Evolutionary conservation across 2,888 invertebrate genomes (phyloP), one percentile per base, ranked within the genome.

Genomic region (Celastrina argiolus): DNA sequence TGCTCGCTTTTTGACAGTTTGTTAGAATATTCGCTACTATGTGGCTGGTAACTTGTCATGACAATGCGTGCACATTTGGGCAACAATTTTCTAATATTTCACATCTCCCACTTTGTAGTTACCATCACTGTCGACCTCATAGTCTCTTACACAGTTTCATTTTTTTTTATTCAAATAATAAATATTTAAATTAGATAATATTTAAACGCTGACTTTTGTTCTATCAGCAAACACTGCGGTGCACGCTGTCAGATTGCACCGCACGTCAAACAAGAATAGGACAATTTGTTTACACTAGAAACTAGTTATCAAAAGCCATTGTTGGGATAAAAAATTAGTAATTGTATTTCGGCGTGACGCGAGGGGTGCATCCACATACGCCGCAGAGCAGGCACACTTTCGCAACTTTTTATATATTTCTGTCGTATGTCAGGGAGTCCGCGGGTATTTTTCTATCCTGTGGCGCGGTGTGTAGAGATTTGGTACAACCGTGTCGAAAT

Each of bases 211-310:
- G 51, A 51, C 51, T 51, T 36, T 51, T 51, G 51, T 51, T 51
- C 51, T 51, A 22, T 51, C 22, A 12, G 51, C 51, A 51, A 51
- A 51, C 51, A 51, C 36, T 12, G 22, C 18, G 18, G 22, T n/a
- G n/a, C 51, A 10, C 31, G 34, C 59, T 59, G 61, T 61, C 61
- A 39, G 22, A 64, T 58, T 58, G 39, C 42, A 31, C 51, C 39
- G 64, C 22, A 63, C 69, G 64, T 66, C 64, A 69, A 71, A 70
- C 56, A 67, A 81, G 81, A 85, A 86, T 82, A 72, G 78, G 82
- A 77, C 84, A 87, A 87, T 88, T 88, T 90, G 88, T 88, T 88
- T 87, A 83, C 88, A 88, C 84, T 85, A 77, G 81, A 83, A 84
- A 85, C 83, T 85, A 87, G 87, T 85, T 86, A 87, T 79, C 78